Conservation (phyloP, 2,888 invertebrate genomes). For the Nemurella pictetii region DNA sequence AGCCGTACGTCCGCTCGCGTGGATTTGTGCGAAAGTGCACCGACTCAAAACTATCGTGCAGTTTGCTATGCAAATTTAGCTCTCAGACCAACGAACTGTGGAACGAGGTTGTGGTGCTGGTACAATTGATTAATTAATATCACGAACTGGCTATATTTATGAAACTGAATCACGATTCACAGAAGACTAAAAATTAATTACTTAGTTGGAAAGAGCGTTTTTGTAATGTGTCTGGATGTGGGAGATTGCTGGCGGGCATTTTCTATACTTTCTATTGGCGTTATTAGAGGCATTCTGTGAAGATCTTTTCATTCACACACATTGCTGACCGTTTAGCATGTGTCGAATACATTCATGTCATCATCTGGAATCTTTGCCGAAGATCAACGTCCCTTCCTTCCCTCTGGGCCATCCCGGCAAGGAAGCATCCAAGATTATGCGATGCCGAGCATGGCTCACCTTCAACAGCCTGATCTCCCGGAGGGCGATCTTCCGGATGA, state of each 20-base stretch:
- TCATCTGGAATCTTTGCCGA: too few species aligned
- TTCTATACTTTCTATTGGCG: background rate
- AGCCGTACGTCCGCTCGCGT: too few species aligned
- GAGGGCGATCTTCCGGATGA: conserved; percentile 93
- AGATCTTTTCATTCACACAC: too few species aligned
- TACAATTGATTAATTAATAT: background rate
- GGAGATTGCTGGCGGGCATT: background rate
- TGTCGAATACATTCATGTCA: too few species aligned
- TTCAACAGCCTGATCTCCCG: conserved; percentile 93
- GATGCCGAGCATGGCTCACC: too few species aligned
- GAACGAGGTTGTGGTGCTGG: background rate
- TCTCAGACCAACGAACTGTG: background rate
- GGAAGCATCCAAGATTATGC: too few species aligned
- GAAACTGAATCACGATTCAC: background rate
- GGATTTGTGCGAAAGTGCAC: background rate
- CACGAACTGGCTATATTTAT: background rate
- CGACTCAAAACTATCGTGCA: background rate
- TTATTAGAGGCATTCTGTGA: too few species aligned
- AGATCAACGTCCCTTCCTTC: too few species aligned
- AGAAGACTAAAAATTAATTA: background rate
- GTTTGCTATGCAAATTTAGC: background rate
- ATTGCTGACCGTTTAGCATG: too few species aligned
- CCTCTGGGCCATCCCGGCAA: too few species aligned
- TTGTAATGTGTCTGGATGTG: background rate
- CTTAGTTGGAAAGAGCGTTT: background rate